Evolutionary conservation across 2,888 invertebrate species (phyloP), one percentile per base, ranked within the genome.

Genomic region (Chalcosyrphus nemorum): DNA sequence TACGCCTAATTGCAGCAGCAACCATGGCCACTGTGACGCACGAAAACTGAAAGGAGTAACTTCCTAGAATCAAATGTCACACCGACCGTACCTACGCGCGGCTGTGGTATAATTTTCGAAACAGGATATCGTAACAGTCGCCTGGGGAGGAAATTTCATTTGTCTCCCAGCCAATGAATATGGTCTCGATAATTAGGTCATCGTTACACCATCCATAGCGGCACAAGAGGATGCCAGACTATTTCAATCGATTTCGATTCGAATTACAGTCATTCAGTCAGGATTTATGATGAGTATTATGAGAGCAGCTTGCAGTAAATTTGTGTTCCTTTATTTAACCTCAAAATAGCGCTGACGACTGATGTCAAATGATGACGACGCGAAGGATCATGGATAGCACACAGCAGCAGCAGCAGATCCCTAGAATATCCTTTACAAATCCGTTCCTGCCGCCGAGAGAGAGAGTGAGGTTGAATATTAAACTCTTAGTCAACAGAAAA

Each of bases 401-500:
- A n/a, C n/a, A n/a, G n/a, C n/a, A n/a, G n/a, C n/a, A n/a, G n/a
- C n/a, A 21, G 17, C 19, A 45, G 45, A 74, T 70, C 68, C 56
- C 15, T 71, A n/a, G 17, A 24, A 61, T 35, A 74, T 76, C 68
- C 57, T n/a, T 77, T 82, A 71, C 65, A 81, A 81, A 77, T 68
- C 76, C 35, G 74, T 43, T 61, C 54, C 35, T 32, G n/a, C n/a
- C n/a, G n/a, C n/a, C n/a, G n/a, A n/a, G n/a, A n/a, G n/a, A n/a
- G 41, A 35, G 57, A 43, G 70, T 32, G 71, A 56, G 72, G 47
- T 70, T 80, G 65, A 59, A 80, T 84, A 84, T 80, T 80, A 84
- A 80, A 84, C 74, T 80, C 80, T 63, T 74, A 84, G 80, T 84
- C 84, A 84, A 84, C 84, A 84, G 78, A 78, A 84, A 82, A 82